Evolutionary conservation across 92 coral and sea anemone species (phyloP).

Genomic region (Parazoanthus atlanticus): DNA sequence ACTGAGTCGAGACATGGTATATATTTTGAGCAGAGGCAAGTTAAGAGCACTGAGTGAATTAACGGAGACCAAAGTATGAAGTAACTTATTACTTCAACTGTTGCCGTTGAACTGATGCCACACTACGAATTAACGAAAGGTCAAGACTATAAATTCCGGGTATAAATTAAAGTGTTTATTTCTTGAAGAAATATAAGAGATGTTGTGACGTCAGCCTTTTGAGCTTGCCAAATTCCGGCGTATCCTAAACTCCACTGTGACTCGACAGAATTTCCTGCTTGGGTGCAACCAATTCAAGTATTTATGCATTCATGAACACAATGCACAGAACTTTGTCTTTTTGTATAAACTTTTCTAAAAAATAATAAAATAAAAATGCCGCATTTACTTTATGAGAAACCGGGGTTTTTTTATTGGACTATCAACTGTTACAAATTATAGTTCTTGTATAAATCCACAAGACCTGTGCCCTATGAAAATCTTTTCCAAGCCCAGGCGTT

Average conservation of each 20-base stretch:
- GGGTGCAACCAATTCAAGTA: neutral
- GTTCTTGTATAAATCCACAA: no score
- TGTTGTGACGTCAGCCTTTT: neutral
- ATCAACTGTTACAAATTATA: no score
- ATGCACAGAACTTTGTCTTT: no score
- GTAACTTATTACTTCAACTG: neutral
- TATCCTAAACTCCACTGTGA: neutral
- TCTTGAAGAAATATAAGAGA: neutral
- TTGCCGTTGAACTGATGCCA: neutral
- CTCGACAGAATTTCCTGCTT: neutral
- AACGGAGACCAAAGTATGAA: neutral
- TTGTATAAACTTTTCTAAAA: no score
- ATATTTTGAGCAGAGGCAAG: neutral
- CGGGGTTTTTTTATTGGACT: no score
- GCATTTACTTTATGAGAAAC: no score
- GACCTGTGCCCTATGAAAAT: no score
- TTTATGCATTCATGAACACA: no score
- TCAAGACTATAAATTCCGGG: neutral
- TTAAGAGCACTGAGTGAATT: neutral
- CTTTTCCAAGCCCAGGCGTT: no score
- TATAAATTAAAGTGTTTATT: no score
- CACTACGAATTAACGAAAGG: neutral
- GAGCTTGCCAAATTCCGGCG: no score
- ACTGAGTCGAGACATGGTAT: neutral
- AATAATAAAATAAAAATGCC: no score